Evolutionary conservation across 1,140 invertebrate species (phyloP).

Genomic region (Prorops nasuta): DNA sequence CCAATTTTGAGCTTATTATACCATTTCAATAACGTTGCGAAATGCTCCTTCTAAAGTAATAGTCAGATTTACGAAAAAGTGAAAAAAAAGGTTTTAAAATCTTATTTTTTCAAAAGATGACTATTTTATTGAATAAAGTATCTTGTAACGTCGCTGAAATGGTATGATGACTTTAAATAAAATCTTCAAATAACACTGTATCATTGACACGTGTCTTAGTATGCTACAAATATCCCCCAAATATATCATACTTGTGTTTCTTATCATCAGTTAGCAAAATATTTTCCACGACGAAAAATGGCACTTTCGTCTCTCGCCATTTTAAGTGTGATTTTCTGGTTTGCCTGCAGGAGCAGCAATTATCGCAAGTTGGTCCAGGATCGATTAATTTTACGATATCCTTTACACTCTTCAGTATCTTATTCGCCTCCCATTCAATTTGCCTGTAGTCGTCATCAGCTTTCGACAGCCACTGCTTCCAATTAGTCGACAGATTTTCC

Average conservation of each 20-base stretch:
- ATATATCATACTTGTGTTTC: constrained; percentile 26
- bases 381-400: constrained; percentile 22
- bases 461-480: constrained; percentile 37
- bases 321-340: constrained; percentile 27
- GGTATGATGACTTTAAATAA: too few relatives aligned
- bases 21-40: too few relatives aligned
- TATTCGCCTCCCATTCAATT: constrained; percentile 28
- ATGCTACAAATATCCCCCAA: not conserved
- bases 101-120: too few relatives aligned
- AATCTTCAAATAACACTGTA: too few relatives aligned
- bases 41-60: too few relatives aligned
- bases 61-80: too few relatives aligned
- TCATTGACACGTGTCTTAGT: not conserved
- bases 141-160: too few relatives aligned
- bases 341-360: constrained; percentile 41
- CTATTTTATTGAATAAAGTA: too few relatives aligned
- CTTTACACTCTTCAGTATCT: constrained; percentile 30
- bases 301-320: constrained; percentile 22
- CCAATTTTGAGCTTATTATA: too few relatives aligned
- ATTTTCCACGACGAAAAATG: constrained; percentile 28
- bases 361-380: constrained; percentile 29
- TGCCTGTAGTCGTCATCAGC: constrained; percentile 30
- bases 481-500: constrained; percentile 38
- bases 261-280: constrained; percentile 17
- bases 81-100: too few relatives aligned